Evolutionary conservation across 1,140 invertebrate species (phyloP), one percentile per base, ranked within the genome.

Genomic region (Diploscapter pachys): DNA sequence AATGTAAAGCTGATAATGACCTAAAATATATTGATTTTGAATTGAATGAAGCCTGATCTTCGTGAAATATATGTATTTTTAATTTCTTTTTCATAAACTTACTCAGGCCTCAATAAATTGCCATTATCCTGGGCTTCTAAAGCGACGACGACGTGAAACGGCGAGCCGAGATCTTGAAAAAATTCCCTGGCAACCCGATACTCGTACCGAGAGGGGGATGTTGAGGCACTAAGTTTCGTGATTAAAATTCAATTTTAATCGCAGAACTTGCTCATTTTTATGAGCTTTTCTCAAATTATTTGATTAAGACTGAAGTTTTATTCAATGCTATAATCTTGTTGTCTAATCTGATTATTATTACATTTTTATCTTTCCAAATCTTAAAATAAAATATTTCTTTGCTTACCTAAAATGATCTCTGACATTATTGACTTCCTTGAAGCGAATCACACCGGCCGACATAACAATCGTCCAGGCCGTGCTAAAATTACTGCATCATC

Each of bases 381-480:
- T 31, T 31, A 70, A 6, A 9, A 31, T n/a, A 57, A 70, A 50
- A 13, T 70, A 4, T 70, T 5, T 31, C 55, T 13, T 51, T 6
- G 68, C 48, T 57, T 31, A 73, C 72, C 72, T 73, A 57, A 85
- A 84, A 63, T 83, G 81, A 59, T 85, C 83, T 68, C 83, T 68
- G 48, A 85, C 83, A 80, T 85, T 82, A 73, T 85, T 85, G 4
- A 85, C 83, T 80, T 85, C 83, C 62, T 82, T 82, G 66, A 85
- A 85, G 13, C 85, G 80, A 8, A 83, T 67, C 6, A 81, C 82
- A 59, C 82, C 82, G 9, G 75, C 79, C 54, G 72, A 65, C 48
- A 85, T 75, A 3, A 82, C 4, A 13, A 82, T 11, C 3, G 82
- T 78, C 67, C 75, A 76, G 59, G 63, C 49, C 13, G 63, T 53